Evolutionary conservation across 1,140 invertebrate genomes (phyloP), one percentile per base, ranked within the genome.

Genomic region (Drosophila navojoa): DNA sequence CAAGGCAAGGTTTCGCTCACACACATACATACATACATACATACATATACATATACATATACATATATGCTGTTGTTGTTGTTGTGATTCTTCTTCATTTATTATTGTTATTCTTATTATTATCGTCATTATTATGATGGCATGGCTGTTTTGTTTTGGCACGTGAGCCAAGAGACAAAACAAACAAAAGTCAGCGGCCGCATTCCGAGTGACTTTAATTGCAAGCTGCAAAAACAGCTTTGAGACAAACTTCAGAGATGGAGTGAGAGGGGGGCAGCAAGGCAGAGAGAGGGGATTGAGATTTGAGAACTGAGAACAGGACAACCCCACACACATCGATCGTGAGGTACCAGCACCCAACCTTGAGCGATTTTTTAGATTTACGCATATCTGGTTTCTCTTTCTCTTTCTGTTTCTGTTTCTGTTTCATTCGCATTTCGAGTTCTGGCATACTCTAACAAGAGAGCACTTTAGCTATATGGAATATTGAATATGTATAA

Each of bases 91-190:
- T 38, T 62, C 1, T 70, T 53, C 29, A 61, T 42, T 40, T 7
- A 40, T 25, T 29, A 5, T 32, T 42, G 40, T 13, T 47, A 38
- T 16, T 62, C 19, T 40, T 44, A 13, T 44, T 45, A 15, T 19
- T 32, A 29, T 64, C 67, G 74, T 68, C 62, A 53, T 76, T 52
- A 4, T 55, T 55, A 15, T 49, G 50, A 9, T 27, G 38, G 29
- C 38, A 38, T 69, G 7, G 27, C 19, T 47, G 38, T 15, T 54
- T 15, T 54, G 32, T 55, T 73, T 81, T 85, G 70, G 81, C 81
- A 85, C 81, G 81, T 85, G 81, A 85, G 81, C 77, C 55, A 60
- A 35, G 44, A 58, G 47, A 45, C 54, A 57, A 59, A 45, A 54
- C 62, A 61, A 52, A 76, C 62, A 61, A 45, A 45, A 45, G 57